phyloP scores from a whole-genome alignment of 2,113 vertebrate species.

The Grammomys dolichurus region DNA sequence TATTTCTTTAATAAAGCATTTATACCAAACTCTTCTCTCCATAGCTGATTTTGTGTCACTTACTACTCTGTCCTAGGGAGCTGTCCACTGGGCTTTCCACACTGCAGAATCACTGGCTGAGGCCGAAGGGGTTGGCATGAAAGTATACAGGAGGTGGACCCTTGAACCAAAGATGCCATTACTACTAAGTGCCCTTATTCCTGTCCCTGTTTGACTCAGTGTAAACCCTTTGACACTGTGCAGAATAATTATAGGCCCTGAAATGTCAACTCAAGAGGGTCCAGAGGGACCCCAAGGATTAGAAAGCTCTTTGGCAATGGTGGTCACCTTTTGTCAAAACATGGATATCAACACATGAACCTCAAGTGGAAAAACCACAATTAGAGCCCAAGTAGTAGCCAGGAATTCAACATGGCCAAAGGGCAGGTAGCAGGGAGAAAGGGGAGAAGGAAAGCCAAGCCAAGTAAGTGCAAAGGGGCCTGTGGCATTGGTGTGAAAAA shows the following conservation, averaged over 20 bases:
- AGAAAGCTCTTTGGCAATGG: background rate
- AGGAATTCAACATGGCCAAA: background rate
- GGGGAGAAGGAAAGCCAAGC: background rate
- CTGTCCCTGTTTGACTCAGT: background rate
- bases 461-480: background rate
- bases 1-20: constrained; percentile 83
- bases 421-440: too few species aligned
- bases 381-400: background rate
- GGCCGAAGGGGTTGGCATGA: background rate
- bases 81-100: background rate
- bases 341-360: background rate
- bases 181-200: background rate
- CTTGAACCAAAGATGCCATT: background rate
- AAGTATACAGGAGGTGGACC: background rate
- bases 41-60: constrained; percentile 73
- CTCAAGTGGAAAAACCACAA: background rate
- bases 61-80: background rate
- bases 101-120: rapidly evolving
- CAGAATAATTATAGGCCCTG: background rate
- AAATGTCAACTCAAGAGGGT: background rate
- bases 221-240: background rate
- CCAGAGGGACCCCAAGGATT: background rate
- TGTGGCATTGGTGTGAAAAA: background rate
- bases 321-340: background rate
- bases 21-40: constrained; percentile 80